Conservation (phyloP, 2,113 vertebrate species). For the Oreochromis niloticus region DNA sequence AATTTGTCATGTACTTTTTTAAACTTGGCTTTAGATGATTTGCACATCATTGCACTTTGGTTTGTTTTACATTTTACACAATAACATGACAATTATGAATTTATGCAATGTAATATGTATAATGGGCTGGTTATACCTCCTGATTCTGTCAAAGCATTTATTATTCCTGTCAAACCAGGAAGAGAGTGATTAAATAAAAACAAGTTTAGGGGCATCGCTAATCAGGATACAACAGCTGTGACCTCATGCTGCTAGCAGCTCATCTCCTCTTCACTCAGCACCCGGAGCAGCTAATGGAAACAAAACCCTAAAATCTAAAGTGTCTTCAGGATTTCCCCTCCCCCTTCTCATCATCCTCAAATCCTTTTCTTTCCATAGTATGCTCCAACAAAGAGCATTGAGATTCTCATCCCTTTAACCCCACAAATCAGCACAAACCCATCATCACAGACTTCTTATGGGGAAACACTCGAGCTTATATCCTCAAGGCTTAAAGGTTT, state of each 20-base stretch:
- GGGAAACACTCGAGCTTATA: background rate
- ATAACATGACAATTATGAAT: background rate
- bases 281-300: conserved; percentile 30
- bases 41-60: background rate
- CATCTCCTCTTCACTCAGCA: conserved; percentile 56
- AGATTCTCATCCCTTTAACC: conserved; percentile 18
- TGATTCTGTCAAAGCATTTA: background rate
- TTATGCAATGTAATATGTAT: background rate
- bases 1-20: background rate
- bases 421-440: background rate
- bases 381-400: conserved; percentile 13
- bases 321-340: conserved; percentile 20
- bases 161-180: background rate
- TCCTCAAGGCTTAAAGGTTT: background rate
- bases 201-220: background rate
- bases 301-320: conserved; percentile 43
- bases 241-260: conserved; percentile 23
- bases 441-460: background rate
- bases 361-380: background rate
- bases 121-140: background rate
- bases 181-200: background rate
- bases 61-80: background rate
- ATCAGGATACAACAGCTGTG: background rate
- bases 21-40: background rate
- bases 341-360: conserved; percentile 2